phyloP scores from a whole-genome alignment of 1,140 invertebrate species.

The Zaprionus davidi region DNA sequence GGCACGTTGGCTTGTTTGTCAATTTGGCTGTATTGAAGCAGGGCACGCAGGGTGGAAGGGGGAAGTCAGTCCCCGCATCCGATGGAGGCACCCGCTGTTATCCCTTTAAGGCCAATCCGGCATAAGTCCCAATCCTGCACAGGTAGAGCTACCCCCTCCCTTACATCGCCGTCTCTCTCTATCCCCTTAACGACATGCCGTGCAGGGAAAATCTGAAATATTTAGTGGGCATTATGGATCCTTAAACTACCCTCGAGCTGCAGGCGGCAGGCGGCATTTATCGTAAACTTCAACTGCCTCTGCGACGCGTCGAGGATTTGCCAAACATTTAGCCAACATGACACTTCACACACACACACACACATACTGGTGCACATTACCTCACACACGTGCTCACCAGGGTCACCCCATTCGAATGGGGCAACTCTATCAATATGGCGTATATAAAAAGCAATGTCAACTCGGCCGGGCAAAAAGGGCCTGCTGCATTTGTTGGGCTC shows the following conservation, averaged over 20 bases:
- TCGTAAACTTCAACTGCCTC: slow-evolving; percentile 80
- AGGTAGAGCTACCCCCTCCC: not conserved
- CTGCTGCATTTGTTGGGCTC: slow-evolving; percentile 5
- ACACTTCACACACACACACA: slow-evolving; percentile 54
- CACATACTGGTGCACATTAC: not conserved
- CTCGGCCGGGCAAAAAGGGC: slow-evolving; percentile 29
- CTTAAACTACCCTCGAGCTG: slow-evolving; percentile 61
- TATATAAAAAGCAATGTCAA: slow-evolving; percentile 80
- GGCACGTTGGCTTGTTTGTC: slow-evolving; percentile 63
- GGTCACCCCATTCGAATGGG: slow-evolving; percentile 4
- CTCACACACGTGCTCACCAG: not conserved
- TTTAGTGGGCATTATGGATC: slow-evolving; percentile 63
- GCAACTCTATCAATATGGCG: slow-evolving; percentile 44
- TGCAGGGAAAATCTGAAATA: slow-evolving; percentile 52
- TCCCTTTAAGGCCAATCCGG: slow-evolving; percentile 58
- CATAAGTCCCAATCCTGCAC: not conserved
- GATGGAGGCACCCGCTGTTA: slow-evolving; percentile 36
- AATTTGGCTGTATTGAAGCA: slow-evolving; percentile 62
- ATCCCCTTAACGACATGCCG: slow-evolving; percentile 15
- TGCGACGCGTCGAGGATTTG: slow-evolving; percentile 74
- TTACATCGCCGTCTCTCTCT: not conserved
- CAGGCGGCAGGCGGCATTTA: slow-evolving; percentile 59
- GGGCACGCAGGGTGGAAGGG: not conserved
- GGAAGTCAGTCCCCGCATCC: slow-evolving; percentile 30
- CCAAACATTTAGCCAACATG: slow-evolving; percentile 76